Base-by-base conservation (phyloP, 2,888 invertebrate genomes). In the Xanthostigma xanthostigma region DNA sequence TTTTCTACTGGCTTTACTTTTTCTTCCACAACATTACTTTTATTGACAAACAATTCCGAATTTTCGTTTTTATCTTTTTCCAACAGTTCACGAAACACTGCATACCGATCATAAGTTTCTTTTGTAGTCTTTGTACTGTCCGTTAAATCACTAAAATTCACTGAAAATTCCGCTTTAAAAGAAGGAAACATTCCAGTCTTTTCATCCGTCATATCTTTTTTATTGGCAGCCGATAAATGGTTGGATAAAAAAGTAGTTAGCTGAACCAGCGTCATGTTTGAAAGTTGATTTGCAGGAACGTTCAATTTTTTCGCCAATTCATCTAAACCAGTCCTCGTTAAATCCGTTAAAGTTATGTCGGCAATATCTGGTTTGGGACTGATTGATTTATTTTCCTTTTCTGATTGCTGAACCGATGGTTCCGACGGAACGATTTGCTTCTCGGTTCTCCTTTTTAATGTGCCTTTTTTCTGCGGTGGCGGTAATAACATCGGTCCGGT, bases 211-310 rank as follows among this genome's bases (percentile, higher is more conserved):
- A 67, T 65, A 34, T 61, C 61, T 12, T 55, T 53, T 41, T 56
- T 60, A 50, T 67, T 66, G 9, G 63, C 62, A 47, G 63, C 66
- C 55, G 74, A 74, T 46, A 71, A 67, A 50, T 74, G 71, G 56
- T 74, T 73, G 1, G 86, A 78, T 33, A 91, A 72, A 63, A 86
- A 87, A 47, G 81, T 80, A 0, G 91, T 90, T 39, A 92, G 71
- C 64, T 91, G 90, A 17, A 88, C 87, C 50, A 92, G 69, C 0
- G 91, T 91, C 82, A 91, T 84, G 49, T 83, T 85, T 46, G 87
- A 86, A 43, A 92, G 67, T 50, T 87, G 82, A 44, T 78, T 75
- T 0, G 84, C 75, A 0, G 88, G 87, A 59, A 91, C 86, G 55
- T 82, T 81, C 50, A 78, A 72, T 69, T 84, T 83, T 13, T 70